phyloP scores from a whole-genome alignment of 2,888 invertebrate genomes.

The Gortyna flavago region DNA sequence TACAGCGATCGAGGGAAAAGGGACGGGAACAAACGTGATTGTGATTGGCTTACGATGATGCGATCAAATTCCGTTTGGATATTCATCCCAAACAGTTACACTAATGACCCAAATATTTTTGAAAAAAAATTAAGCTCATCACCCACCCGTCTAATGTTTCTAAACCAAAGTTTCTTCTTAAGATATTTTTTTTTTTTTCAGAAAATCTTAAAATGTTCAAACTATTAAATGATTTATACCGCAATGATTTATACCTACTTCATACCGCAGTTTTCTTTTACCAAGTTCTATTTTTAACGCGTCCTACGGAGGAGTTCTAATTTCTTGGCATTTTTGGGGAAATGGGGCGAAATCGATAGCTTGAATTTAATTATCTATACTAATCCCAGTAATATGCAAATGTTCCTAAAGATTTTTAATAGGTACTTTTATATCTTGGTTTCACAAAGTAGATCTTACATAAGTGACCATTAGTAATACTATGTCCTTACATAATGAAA shows the following conservation, averaged over 20 bases:
- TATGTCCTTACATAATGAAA: too few relatives aligned
- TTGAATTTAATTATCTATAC: neutral
- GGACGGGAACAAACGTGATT: too few relatives aligned
- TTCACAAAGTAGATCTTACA: neutral
- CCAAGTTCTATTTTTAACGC: constrained; percentile 17
- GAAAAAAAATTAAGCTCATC: neutral
- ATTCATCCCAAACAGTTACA: too few relatives aligned
- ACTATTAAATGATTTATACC: constrained; percentile 46
- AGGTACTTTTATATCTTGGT: neutral
- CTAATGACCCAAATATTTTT: neutral
- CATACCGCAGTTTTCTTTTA: constrained; percentile 5
- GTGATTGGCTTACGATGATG: too few relatives aligned
- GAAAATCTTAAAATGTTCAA: neutral
- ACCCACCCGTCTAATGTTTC: neutral
- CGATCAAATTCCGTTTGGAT: too few relatives aligned
- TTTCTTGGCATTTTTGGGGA: neutral
- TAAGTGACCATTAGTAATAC: neutral
- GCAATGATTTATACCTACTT: too few relatives aligned
- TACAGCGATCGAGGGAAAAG: too few relatives aligned
- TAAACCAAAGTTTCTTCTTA: constrained; percentile 3
- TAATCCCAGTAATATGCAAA: too few relatives aligned
- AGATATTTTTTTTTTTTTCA: too few relatives aligned
- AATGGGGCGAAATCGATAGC: neutral
- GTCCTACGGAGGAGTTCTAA: constrained; percentile 1
- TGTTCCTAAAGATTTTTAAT: neutral